Evolutionary conservation across 2,113 vertebrate genomes (phyloP).

Genomic region (Ceyx margarethae): DNA sequence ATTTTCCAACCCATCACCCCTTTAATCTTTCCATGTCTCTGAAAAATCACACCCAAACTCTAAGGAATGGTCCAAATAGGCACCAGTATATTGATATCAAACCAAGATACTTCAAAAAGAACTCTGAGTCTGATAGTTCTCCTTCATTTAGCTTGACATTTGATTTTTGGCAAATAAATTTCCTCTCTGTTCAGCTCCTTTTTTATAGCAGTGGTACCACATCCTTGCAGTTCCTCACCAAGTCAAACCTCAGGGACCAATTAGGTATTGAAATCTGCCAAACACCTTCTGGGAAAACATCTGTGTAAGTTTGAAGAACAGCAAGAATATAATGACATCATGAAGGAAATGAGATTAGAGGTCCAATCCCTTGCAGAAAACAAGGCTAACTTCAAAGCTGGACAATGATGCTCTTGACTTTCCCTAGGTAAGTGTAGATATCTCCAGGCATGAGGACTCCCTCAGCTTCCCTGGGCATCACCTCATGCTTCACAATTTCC

Average conservation of each 20-base stretch:
- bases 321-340: not conserved
- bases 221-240: no score
- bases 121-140: not conserved
- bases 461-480: rapidly evolving
- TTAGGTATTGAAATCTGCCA: not conserved
- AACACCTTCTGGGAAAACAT: not conserved
- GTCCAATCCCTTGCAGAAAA: not conserved
- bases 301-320: not conserved
- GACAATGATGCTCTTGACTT: not conserved
- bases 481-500: not conserved
- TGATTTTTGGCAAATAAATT: not conserved
- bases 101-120: not conserved
- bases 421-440: not conserved
- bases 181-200: not conserved
- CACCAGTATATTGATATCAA: not conserved
- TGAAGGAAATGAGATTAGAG: not conserved
- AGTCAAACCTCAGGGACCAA: not conserved
- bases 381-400: not conserved
- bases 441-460: not conserved
- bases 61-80: not conserved
- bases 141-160: not conserved
- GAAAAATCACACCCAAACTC: not conserved
- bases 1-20: not conserved
- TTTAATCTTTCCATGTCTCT: not conserved
- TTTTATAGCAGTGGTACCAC: not conserved